Base-by-base conservation (phyloP, 2,888 invertebrate genomes). In the Xestia c-nigrum region DNA sequence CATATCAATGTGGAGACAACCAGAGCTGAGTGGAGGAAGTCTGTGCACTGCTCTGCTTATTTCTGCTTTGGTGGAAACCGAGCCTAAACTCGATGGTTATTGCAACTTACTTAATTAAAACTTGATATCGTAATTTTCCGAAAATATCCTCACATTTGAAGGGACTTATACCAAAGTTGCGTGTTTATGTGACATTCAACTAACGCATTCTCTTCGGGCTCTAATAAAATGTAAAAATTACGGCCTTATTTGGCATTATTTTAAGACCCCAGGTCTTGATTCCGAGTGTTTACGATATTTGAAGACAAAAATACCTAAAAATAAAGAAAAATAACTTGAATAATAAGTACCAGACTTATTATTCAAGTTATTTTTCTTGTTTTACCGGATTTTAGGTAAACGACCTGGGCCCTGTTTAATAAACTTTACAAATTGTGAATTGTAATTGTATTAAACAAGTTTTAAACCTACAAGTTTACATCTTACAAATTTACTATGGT, bases 181-280 rank as follows among this genome's bases (percentile, higher is more conserved):
- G 47, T 50, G 21, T n/a, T 52, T n/a, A 43, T 57, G 19, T 24
- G 66, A 57, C 50, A 63, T 71, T 76, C 31, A 50, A 67, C 21
- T 31, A 61, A 47, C 16, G 9, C 10, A 55, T 65, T 61, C 3
- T 19, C 19, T 61, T 61, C 10, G 24, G n/a, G 31, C 24, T 67
- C n/a, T 76, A 38, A 71, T 76, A 71, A 80, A 80, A 50, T 43
- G 24, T 46, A 19, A 9, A 52, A 72, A 61, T 57, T 7, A 64
- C 7, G 9, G 1, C 24, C 40, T 12, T 71, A 40, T 46, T 46
- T 16, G 2, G 12, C 10, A 59, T 65, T 43, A 57, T 52, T 80
- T 80, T 24, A 40, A 14, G 12, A 31, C 38, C 55, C 55, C 38
- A n/a, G 0, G 5, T 12, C n/a, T 40, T 21, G 4, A 31, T 16